Percentiles rank a stretch among this genome's conserved stretches.
Evolutionary conservation across 2,888 invertebrate species (phyloP).

Genomic region (Xylocampa areola): DNA sequence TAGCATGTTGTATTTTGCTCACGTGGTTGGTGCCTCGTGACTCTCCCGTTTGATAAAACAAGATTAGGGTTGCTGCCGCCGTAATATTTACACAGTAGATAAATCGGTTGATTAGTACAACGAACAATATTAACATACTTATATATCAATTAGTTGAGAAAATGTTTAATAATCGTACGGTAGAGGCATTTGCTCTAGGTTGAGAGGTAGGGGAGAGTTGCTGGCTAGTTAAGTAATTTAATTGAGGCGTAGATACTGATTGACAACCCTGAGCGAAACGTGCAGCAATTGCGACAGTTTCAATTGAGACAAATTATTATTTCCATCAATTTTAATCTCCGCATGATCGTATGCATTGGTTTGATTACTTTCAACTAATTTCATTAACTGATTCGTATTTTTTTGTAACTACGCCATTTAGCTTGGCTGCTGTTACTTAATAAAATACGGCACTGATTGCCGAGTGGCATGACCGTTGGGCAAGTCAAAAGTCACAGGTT

Average conservation of each 20-base stretch:
- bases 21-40: constrained; percentile 34
- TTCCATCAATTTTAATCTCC: constrained; percentile 2
- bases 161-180: too few species aligned
- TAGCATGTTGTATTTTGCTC: not conserved
- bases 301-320: constrained; percentile 34
- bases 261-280: constrained; percentile 34
- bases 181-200: too few species aligned
- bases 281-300: constrained; percentile 14
- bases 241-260: not conserved
- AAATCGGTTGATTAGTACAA: too few species aligned
- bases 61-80: constrained; percentile 24
- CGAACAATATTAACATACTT: too few species aligned
- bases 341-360: not conserved
- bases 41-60: constrained; percentile 15
- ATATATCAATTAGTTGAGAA: too few species aligned
- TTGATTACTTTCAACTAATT: not conserved
- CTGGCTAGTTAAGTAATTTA: too few species aligned
- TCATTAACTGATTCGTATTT: not conserved
- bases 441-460: too few species aligned
- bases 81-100: not conserved
- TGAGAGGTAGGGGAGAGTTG: too few species aligned
- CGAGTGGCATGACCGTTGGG: too few species aligned
- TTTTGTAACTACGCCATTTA: too few species aligned
- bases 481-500: too few species aligned
- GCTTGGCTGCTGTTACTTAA: too few species aligned